Percentiles rank a stretch among this genome's conserved stretches.
phyloP scores from a whole-genome alignment of 2,113 vertebrate species.

The Lasiurus borealis region DNA sequence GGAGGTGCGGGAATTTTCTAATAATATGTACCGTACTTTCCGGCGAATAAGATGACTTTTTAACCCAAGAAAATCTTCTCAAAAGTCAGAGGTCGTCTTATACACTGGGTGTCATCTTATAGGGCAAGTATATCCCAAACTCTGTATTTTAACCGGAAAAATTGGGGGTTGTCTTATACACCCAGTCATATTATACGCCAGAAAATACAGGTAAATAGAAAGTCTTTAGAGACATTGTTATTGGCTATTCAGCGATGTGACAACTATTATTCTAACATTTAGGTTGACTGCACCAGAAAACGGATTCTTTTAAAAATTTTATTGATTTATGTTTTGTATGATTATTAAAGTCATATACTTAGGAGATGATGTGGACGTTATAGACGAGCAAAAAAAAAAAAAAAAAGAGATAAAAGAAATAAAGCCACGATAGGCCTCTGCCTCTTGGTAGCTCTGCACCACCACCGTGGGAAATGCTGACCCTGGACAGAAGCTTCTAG shows the following conservation, averaged over 20 bases:
- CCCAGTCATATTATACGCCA: too few species aligned
- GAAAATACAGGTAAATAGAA: too few species aligned
- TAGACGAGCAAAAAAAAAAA: neutral
- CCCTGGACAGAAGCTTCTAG: neutral
- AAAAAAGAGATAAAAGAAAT: neutral
- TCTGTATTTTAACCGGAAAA: too few species aligned
- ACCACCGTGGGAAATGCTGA: neutral
- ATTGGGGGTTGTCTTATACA: too few species aligned
- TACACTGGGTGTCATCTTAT: too few species aligned
- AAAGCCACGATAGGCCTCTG: neutral
- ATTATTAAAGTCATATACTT: conserved; percentile 27
- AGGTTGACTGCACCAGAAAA: neutral
- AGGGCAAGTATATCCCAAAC: too few species aligned
- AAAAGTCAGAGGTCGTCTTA: too few species aligned
- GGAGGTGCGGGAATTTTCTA: neutral
- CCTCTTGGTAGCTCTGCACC: neutral
- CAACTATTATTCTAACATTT: neutral
- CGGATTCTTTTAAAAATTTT: neutral
- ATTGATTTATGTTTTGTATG: neutral
- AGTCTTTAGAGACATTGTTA: neutral
- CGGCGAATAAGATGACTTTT: too few species aligned
- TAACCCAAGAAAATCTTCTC: too few species aligned
- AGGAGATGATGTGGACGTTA: conserved; percentile 12
- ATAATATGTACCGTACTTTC: neutral
- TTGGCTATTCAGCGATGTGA: neutral